These are phyloP conservation scores for Helicolenus hilgendorfi DNA, from an alignment of 2,797 vertebrate genomes.

Conservation along the genomic window DNA sequence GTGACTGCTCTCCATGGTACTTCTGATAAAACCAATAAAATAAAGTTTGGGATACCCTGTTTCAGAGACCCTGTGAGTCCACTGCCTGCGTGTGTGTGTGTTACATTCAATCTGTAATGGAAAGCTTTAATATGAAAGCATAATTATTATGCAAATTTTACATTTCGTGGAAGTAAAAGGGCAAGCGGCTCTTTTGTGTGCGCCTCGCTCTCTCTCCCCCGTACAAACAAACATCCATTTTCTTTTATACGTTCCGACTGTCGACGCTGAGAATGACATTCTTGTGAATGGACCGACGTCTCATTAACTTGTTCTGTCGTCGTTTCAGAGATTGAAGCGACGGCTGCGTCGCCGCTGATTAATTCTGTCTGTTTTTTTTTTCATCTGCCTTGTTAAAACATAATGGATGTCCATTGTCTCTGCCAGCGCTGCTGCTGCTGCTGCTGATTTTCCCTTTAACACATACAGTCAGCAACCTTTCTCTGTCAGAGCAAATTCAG, in stretches of 20 bases:
- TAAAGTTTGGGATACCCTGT: conserved; percentile 98
- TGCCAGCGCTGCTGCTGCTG: neutral
- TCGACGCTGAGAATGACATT: conserved; percentile 39
- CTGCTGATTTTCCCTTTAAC: neutral
- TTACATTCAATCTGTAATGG: neutral
- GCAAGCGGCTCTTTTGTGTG: neutral
- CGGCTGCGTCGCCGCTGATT: conserved; percentile 34
- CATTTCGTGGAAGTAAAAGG: conserved; percentile 12
- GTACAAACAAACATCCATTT: conserved; percentile 15
- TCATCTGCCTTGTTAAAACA: neutral
- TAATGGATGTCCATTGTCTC: conserved; percentile 12
- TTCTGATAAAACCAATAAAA: conserved; percentile 94
- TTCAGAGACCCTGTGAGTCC: conserved; percentile 86
- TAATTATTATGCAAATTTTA: conserved; percentile 45
- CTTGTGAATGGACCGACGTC: conserved; percentile 49
- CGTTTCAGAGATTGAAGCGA: conserved; percentile 31
- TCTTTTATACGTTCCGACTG: conserved; percentile 17
- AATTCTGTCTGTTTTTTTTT: conserved; percentile 1
- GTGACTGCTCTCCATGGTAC: conserved; percentile 95
- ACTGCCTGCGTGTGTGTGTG: conserved; percentile 42
- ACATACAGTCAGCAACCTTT: neutral
- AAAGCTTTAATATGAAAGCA: conserved; percentile 16
- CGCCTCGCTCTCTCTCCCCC: neutral
- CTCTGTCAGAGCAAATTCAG: conserved; percentile 8
- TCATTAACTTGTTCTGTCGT: conserved; percentile 47